Base-by-base conservation (phyloP, 1,140 invertebrate genomes). In the Agrilus planipennis region DNA sequence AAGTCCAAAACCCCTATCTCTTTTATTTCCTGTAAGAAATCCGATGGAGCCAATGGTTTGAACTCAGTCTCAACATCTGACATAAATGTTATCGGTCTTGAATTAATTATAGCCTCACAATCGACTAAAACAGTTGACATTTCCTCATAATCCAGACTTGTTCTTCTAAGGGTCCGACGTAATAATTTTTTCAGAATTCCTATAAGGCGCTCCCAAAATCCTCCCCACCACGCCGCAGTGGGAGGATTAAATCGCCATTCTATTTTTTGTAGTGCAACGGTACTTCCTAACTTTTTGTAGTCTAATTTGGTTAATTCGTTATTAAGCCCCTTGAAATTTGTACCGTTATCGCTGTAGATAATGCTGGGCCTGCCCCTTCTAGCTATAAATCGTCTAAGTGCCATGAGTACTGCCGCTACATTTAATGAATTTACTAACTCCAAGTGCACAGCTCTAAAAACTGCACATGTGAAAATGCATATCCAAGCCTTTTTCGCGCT, bases 371-470 rank as follows among this genome's bases (percentile, higher is more conserved):
- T 1, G 4, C 37, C 25, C 15, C 37, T 2, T n/a, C 37, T 22
- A 12, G 37, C 14, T 9, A 39, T 29, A 2, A 39, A 39, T 67
- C 61, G 6, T 9, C 29, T 10, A 6, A 31, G 6, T 5, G 29
- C 29, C 15, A n/a, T 10, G 5, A 31, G 6, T 6, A 31, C 10
- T n/a, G 6, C 14, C 10, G 6, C 14, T 6, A 53, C 54, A 1
- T 49, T 51, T 11, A 62, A 34, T 1, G 54, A 52, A 3, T 34
- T 40, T 1, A 50, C 44, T 4, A 62, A 25, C 43, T 66, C 63
- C 4, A 64, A 39, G 49, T 65, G 58, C 5, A 64, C 46, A 1
- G 56, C 60, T 27, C 57, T 29, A 38, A 54, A 58, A 11, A 55
- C 44, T 0, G 54, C 52, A 44, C 60, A 60, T 5, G 59, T 43